Evolutionary conservation across 2,113 vertebrate genomes (phyloP).

Genomic region (Gadus chalcogrammus): DNA sequence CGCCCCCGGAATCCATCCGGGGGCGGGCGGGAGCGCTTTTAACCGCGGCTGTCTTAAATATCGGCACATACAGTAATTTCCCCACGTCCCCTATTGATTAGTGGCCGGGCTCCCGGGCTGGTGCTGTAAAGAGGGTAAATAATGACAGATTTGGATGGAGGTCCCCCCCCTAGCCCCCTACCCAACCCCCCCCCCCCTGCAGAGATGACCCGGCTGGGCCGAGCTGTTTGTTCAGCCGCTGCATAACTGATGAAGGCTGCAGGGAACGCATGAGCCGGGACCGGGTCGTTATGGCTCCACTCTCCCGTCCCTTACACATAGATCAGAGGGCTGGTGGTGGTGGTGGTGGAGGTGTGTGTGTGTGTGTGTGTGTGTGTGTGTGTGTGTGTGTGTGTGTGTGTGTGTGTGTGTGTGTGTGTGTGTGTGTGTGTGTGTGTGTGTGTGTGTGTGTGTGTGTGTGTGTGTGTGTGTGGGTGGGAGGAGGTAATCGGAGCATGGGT

Average conservation of each 20-base stretch:
- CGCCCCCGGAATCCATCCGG: conserved; percentile 59
- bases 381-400: conserved; percentile 39
- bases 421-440: conserved; percentile 30
- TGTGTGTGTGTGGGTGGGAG: conserved; percentile 72
- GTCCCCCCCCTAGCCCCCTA: conserved; percentile 14
- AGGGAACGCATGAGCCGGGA: conserved; percentile 80
- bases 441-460: conserved; percentile 67
- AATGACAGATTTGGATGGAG: conserved; percentile 59
- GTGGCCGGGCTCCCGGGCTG: conserved; percentile 61
- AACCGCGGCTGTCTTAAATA: conserved; percentile 68
- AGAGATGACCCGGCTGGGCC: not conserved
- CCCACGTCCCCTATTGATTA: conserved; percentile 71
- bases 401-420: conserved; percentile 47
- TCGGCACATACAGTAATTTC: conserved; percentile 68
- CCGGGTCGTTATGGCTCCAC: conserved; percentile 62
- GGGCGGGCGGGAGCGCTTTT: conserved; percentile 56
- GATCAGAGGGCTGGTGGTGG: conserved; percentile 62
- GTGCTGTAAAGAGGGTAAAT: conserved; percentile 61
- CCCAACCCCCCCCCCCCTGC: too few species aligned
- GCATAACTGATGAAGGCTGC: conserved; percentile 85
- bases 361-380: conserved; percentile 47
- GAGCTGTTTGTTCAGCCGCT: conserved; percentile 17
- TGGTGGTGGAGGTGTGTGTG: conserved; percentile 29
- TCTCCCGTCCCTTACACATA: conserved; percentile 70
- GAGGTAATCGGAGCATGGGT: not conserved